Evolutionary conservation across 2,888 invertebrate species (phyloP), one percentile per base, ranked within the genome.

Genomic region (Tuta absoluta): DNA sequence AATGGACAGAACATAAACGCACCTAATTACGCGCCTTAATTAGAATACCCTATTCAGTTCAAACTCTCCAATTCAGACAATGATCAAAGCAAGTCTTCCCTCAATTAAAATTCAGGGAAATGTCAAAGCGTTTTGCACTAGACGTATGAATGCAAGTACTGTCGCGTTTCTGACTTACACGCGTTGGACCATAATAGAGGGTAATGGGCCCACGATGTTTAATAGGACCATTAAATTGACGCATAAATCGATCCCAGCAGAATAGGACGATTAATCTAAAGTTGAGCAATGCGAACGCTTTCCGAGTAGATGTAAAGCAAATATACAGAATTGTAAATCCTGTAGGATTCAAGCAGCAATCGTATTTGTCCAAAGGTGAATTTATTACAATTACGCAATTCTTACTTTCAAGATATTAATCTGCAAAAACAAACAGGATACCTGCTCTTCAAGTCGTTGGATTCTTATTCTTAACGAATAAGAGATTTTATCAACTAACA

Each of bases 191-290:
- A 76, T 82, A 82, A 82, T 80, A 76, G 75, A 75, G 64, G 69
- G 75, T 82, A 85, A 84, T 82, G 80, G 72, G 75, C 69, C 49
- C 49, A 23, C 8, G 49, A 49, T 49, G 49, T 17, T 53, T 53
- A 53, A 53, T 53, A 23, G 51, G 51, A 21, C 51, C 70, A 75
- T 76, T 84, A 79, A 82, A 80, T 79, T 79, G 78, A 77, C 71
- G 74, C 80, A 84, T 87, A 86, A 86, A 87, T 86, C 84, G 80
- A 76, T 80, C 79, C 63, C 28, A 60, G 67, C 68, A 85, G 81
- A 87, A 86, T 86, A 79, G 80, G 74, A 72, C 82, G 73, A 85
- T 85, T 85, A 81, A 87, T 87, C 86, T 76, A 71, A 53, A 63
- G 65, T 69, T 70, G 65, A 64, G 67, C 68, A 67, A 71, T 69